phyloP scores from a whole-genome alignment of 2,888 invertebrate genomes.

The Mesochorus sp. region DNA sequence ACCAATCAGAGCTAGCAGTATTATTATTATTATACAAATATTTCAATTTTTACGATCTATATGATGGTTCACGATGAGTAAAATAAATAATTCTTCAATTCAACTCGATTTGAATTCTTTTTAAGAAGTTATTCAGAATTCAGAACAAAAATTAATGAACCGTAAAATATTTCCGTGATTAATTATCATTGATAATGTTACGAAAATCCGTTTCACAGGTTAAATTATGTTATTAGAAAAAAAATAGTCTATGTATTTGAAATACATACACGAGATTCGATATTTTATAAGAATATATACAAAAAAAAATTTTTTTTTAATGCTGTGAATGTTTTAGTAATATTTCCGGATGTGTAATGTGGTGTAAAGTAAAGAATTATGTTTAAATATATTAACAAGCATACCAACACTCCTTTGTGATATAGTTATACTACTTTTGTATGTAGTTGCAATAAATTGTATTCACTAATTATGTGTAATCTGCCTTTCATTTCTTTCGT shows the following conservation, averaged over 20 bases:
- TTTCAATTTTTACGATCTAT: constrained; percentile 45
- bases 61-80: constrained; percentile 5
- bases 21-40: constrained; percentile 48
- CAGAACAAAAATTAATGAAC: too few species aligned
- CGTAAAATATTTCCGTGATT: too few species aligned
- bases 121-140: too few species aligned
- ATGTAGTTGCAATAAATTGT: constrained; percentile 61
- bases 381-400: constrained; percentile 32
- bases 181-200: too few species aligned
- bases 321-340: constrained; percentile 44
- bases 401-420: constrained; percentile 63
- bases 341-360: constrained; percentile 40
- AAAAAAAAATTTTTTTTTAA: constrained; percentile 39
- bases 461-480: constrained; percentile 1
- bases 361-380: constrained; percentile 47
- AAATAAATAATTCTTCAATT: too few species aligned
- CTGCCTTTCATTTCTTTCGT: background rate
- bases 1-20: constrained; percentile 63
- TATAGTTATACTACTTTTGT: constrained; percentile 63
- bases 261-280: too few species aligned
- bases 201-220: too few species aligned
- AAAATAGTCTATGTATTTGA: too few species aligned
- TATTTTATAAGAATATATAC: constrained; percentile 32
- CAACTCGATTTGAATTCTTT: too few species aligned
- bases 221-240: too few species aligned